phyloP scores from a whole-genome alignment of 1,140 invertebrate genomes.

The Oncopodura yosiiana region DNA sequence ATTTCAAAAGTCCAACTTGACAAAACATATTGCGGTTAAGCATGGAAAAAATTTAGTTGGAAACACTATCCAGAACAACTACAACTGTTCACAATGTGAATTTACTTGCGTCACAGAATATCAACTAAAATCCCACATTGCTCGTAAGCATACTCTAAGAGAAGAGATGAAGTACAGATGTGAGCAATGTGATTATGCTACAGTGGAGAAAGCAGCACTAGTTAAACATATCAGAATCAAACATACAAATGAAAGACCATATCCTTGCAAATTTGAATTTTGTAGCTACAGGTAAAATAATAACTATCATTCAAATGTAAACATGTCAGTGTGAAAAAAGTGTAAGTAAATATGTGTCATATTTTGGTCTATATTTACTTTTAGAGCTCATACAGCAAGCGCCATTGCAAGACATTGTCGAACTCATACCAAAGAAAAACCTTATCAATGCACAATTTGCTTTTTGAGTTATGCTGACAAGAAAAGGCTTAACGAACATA shows the following conservation, averaged over 20 bases:
- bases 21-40: slow-evolving; percentile 36
- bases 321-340: background rate
- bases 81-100: slow-evolving; percentile 34
- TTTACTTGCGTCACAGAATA: slow-evolving; percentile 35
- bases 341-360: background rate
- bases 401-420: slow-evolving; percentile 35
- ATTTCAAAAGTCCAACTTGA: slow-evolving; percentile 36
- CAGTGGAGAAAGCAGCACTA: slow-evolving; percentile 44
- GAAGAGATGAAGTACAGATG: slow-evolving; percentile 43
- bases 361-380: slow-evolving; percentile 2
- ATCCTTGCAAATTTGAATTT: slow-evolving; percentile 36
- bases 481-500: slow-evolving; percentile 33
- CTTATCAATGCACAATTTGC: slow-evolving; percentile 37
- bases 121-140: slow-evolving; percentile 36
- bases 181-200: slow-evolving; percentile 43
- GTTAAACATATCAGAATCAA: slow-evolving; percentile 43
- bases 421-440: slow-evolving; percentile 33
- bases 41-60: slow-evolving; percentile 36
- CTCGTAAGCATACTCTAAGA: slow-evolving; percentile 32
- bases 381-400: slow-evolving; percentile 30
- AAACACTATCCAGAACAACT: slow-evolving; percentile 22
- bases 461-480: slow-evolving; percentile 32
- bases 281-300: slow-evolving; percentile 35
- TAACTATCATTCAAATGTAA: background rate
- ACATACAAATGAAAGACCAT: slow-evolving; percentile 37